Evolutionary conservation across 1,140 invertebrate genomes (phyloP).

Genomic region (Helicoverpa zea): DNA sequence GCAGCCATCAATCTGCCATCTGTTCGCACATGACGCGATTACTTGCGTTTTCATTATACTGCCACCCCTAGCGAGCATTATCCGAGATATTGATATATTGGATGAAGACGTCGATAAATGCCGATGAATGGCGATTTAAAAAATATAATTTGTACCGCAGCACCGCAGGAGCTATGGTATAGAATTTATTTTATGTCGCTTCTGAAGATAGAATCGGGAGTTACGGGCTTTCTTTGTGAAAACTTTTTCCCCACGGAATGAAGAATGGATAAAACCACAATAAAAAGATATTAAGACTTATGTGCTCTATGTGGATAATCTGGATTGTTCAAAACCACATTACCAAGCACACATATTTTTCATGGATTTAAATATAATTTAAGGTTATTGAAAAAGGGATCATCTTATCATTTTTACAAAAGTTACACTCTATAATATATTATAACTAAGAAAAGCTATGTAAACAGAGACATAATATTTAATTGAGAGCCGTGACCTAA

Average conservation of each 20-base stretch:
- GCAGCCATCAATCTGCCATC: slow-evolving; percentile 27
- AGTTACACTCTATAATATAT: too few relatives aligned
- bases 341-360: too few relatives aligned
- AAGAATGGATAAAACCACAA: too few relatives aligned
- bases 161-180: not conserved
- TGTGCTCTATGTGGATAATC: too few relatives aligned
- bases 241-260: too few relatives aligned
- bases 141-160: not conserved
- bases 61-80: slow-evolving; percentile 12
- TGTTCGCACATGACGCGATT: slow-evolving; percentile 38
- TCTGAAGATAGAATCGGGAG: too few relatives aligned
- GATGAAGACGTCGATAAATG: not conserved
- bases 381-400: too few relatives aligned
- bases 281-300: too few relatives aligned
- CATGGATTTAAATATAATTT: too few relatives aligned
- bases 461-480: not conserved
- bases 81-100: slow-evolving; percentile 14
- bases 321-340: too few relatives aligned
- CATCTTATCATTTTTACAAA: too few relatives aligned
- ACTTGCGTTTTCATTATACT: slow-evolving; percentile 36
- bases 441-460: not conserved
- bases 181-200: not conserved
- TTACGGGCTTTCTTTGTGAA: too few relatives aligned
- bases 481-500: not conserved
- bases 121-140: not conserved